phyloP scores from a whole-genome alignment of 2,888 invertebrate genomes.

The Clanis bilineata region DNA sequence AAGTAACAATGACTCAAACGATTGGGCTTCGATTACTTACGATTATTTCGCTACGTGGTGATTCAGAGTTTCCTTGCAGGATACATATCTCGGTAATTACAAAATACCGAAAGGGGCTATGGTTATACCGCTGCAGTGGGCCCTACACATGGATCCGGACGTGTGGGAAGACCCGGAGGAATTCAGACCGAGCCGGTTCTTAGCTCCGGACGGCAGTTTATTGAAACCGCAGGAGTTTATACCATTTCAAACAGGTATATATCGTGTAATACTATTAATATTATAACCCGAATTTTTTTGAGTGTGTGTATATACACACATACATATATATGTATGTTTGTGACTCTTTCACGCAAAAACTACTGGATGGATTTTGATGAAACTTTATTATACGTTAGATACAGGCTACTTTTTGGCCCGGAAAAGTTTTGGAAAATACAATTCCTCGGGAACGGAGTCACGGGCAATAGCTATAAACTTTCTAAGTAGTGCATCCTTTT shows the following conservation, averaged over 20 bases:
- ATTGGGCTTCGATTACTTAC: constrained; percentile 5
- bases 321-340: no score
- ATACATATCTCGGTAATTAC: constrained; percentile 83
- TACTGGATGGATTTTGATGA: no score
- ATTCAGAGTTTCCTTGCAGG: constrained; percentile 53
- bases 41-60: not conserved
- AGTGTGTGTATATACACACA: no score
- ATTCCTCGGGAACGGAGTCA: no score
- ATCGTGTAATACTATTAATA: not conserved
- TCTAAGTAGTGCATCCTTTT: no score
- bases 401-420: no score
- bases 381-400: no score
- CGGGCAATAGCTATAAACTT: no score
- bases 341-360: no score
- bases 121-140: constrained; percentile 92
- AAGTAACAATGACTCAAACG: constrained; percentile 9
- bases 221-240: constrained; percentile 86
- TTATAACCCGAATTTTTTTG: no score
- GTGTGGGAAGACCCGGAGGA: constrained; percentile 86
- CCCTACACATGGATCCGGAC: constrained; percentile 87
- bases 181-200: constrained; percentile 87
- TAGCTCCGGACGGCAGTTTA: constrained; percentile 84
- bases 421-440: no score
- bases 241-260: constrained; percentile 90
- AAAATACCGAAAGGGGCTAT: constrained; percentile 85